These are phyloP conservation scores for Orientallactaga bullata DNA, from an alignment of 2,113 vertebrate genomes.

Conservation along the genomic window DNA sequence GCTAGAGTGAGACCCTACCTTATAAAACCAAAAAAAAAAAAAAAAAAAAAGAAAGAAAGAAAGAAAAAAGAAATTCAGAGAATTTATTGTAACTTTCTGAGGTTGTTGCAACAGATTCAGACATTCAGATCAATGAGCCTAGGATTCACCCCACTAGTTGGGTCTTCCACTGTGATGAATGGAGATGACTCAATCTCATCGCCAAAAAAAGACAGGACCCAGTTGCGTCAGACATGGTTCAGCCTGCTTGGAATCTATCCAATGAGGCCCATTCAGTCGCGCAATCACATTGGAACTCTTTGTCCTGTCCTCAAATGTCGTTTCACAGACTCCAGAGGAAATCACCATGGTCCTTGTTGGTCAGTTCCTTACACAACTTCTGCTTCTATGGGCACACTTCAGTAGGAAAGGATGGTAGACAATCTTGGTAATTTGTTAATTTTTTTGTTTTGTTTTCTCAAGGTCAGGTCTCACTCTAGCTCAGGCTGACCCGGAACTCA, in stretches of 20 bases:
- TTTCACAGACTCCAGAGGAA: not conserved
- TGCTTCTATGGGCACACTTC: not conserved
- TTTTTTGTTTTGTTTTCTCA: not conserved
- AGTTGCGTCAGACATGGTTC: not conserved
- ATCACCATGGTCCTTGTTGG: not conserved
- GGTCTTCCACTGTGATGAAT: not conserved
- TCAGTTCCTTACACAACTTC: not conserved
- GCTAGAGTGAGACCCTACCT: no score
- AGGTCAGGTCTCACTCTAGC: no score
- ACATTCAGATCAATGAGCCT: not conserved
- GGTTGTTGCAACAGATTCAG: not conserved
- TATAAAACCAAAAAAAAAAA: no score
- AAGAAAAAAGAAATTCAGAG: no score
- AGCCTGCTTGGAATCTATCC: not conserved
- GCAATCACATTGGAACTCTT: not conserved
- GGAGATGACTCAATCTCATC: not conserved
- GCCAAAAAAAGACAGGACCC: not conserved
- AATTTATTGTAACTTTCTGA: constrained; percentile 39
- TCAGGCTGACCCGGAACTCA: no score
- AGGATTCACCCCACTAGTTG: not conserved
- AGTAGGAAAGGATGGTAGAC: not conserved
- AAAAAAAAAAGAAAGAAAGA: no score
- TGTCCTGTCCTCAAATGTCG: constrained; percentile 2
- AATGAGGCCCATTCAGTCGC: not conserved
- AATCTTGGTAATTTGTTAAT: constrained; percentile 18